Evolutionary conservation across 1,140 invertebrate species (phyloP).

Genomic region (Telenomus remus): DNA sequence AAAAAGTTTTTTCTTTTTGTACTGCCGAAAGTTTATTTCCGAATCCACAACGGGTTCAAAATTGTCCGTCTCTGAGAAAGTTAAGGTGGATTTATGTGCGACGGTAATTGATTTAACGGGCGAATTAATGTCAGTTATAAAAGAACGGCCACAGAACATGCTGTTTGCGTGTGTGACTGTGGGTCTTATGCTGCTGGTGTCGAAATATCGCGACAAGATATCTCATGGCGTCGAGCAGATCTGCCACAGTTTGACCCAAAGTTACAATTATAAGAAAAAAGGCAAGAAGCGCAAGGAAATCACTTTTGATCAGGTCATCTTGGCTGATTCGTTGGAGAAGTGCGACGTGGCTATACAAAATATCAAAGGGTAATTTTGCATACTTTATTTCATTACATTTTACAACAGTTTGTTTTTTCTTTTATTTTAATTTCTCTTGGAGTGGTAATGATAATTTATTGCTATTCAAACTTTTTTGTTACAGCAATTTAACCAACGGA

Average conservation of each 20-base stretch:
- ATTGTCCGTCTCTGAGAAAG: no score
- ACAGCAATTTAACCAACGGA: conserved; percentile 66
- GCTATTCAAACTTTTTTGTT: conserved; percentile 27
- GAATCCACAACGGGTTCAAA: no score
- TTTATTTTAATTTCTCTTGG: conserved; percentile 1
- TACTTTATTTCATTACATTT: not conserved
- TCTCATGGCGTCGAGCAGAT: conserved; percentile 67
- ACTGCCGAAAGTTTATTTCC: no score
- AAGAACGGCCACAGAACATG: conserved; percentile 62
- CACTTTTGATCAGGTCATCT: conserved; percentile 65
- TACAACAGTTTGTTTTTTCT: conserved; percentile 7
- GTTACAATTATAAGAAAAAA: conserved; percentile 11
- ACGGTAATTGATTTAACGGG: conserved; percentile 1
- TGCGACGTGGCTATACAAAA: conserved; percentile 71
- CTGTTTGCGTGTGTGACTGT: conserved; percentile 69
- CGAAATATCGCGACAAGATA: conserved; percentile 71
- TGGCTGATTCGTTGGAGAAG: conserved; percentile 70
- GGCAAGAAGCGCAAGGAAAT: conserved; percentile 46
- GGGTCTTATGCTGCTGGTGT: conserved; percentile 68
- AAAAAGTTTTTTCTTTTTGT: no score
- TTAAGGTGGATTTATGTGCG: not conserved
- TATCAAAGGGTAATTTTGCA: conserved; percentile 66
- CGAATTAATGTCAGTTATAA: conserved; percentile 41
- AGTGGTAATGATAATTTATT: no score
- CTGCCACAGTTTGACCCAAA: conserved; percentile 62